phyloP scores from a whole-genome alignment of 2,113 vertebrate genomes.

The Albula goreensis region DNA sequence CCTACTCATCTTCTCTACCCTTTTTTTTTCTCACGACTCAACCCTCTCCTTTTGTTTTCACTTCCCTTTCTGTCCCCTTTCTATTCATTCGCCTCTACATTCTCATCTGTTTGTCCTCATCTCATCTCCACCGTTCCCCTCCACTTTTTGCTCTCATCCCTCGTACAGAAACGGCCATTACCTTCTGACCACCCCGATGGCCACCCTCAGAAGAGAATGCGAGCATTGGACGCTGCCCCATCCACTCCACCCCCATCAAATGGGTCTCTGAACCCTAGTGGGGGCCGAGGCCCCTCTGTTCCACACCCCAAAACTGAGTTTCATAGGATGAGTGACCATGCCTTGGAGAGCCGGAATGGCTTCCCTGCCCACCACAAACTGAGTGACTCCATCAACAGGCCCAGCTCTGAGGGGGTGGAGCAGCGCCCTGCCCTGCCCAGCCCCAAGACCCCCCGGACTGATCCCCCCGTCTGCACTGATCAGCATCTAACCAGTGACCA shows the following conservation, averaged over 20 bases:
- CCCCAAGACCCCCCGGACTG: conserved; percentile 49
- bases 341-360: conserved; percentile 58
- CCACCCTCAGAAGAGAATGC: conserved; percentile 71
- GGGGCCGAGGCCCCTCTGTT: conserved; percentile 42
- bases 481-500: conserved; percentile 57
- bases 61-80: background rate
- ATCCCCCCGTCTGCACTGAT: conserved; percentile 54
- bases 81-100: background rate
- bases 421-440: conserved; percentile 36
- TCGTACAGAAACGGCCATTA: conserved; percentile 70
- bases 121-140: background rate
- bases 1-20: background rate
- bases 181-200: conserved; percentile 59
- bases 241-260: conserved; percentile 58
- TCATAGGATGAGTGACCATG: conserved; percentile 53
- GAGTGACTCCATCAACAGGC: conserved; percentile 34
- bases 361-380: conserved; percentile 61
- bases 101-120: too few species aligned
- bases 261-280: conserved; percentile 49
- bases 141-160: background rate
- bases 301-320: conserved; percentile 57
- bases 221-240: conserved; percentile 60
- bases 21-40: background rate
- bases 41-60: too few species aligned
- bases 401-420: conserved; percentile 53